These are phyloP conservation scores for Oryzias melastigma DNA, from an alignment of 2,113 vertebrate genomes.

Conservation along the genomic window DNA sequence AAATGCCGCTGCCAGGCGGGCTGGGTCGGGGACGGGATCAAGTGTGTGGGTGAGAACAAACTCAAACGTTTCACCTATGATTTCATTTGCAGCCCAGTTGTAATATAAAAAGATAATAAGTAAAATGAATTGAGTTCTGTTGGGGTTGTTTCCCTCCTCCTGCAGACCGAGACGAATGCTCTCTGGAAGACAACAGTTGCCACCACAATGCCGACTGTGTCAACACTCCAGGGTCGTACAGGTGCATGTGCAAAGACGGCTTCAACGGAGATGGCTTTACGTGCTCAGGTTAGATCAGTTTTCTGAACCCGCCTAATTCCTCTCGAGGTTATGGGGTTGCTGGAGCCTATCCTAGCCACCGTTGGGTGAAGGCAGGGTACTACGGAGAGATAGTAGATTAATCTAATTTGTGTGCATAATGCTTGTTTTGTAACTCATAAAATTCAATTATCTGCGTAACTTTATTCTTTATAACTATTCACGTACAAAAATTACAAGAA, in stretches of 20 bases:
- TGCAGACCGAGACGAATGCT: slow-evolving; percentile 89
- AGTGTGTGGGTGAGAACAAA: slow-evolving; percentile 85
- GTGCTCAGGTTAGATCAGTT: slow-evolving; percentile 80
- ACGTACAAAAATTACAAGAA: no score
- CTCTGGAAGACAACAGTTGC: slow-evolving; percentile 85
- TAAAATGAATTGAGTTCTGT: background rate
- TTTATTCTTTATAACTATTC: no score
- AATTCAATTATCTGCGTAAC: no score
- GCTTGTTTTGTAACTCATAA: no score
- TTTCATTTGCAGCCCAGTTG: background rate
- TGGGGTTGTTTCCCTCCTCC: background rate
- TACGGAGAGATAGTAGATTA: no score
- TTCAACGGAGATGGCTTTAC: slow-evolving; percentile 88
- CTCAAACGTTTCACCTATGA: background rate
- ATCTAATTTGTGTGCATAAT: no score
- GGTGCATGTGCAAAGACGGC: slow-evolving; percentile 85
- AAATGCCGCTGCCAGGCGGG: slow-evolving; percentile 90
- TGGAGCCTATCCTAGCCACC: no score
- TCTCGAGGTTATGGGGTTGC: no score
- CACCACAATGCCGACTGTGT: slow-evolving; percentile 86
- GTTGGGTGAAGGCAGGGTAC: no score
- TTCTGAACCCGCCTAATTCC: no score
- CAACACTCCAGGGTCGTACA: slow-evolving; percentile 89
- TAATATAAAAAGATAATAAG: background rate
- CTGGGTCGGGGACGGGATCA: slow-evolving; percentile 89